phyloP scores from a whole-genome alignment of 2,113 vertebrate species.

The Tapirus terrestris region DNA sequence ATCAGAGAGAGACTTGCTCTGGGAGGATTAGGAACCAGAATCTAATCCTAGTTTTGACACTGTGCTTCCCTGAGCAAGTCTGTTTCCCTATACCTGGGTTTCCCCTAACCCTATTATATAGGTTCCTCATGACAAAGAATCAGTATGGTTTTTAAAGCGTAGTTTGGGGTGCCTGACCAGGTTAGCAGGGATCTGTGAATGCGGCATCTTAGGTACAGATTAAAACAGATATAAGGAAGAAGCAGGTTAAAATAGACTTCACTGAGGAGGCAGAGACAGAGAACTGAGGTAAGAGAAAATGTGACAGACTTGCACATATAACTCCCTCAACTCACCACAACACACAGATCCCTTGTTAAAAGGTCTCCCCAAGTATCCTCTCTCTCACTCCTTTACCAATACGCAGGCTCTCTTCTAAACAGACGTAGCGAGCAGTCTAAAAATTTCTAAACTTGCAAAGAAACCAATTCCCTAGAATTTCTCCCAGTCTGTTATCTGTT shows the following conservation, averaged over 20 bases:
- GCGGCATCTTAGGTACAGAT: not conserved
- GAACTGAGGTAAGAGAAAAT: constrained; percentile 14
- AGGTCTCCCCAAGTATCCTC: not conserved
- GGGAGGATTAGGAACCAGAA: constrained; percentile 6
- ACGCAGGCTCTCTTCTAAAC: constrained; percentile 19
- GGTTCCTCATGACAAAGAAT: constrained; percentile 10
- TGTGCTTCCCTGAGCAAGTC: not conserved
- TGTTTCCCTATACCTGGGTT: not conserved
- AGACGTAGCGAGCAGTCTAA: not conserved
- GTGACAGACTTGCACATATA: not conserved
- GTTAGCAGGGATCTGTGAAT: not conserved
- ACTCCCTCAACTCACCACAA: not conserved
- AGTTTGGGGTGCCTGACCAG: not conserved
- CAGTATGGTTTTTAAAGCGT: not conserved
- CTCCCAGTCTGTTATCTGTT: not conserved
- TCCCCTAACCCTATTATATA: not conserved
- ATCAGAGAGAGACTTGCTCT: not conserved
- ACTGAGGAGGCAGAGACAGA: not conserved
- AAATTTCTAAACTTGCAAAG: constrained; percentile 8
- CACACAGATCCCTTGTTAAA: not conserved
- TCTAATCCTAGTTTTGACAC: constrained; percentile 20
- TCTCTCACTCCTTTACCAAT: not conserved
- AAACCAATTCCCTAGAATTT: constrained; percentile 33
- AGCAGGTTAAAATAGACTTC: not conserved
- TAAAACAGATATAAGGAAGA: not conserved